Base-by-base conservation (phyloP, 2,113 vertebrate genomes). In the Psittacula cyanocephala region DNA sequence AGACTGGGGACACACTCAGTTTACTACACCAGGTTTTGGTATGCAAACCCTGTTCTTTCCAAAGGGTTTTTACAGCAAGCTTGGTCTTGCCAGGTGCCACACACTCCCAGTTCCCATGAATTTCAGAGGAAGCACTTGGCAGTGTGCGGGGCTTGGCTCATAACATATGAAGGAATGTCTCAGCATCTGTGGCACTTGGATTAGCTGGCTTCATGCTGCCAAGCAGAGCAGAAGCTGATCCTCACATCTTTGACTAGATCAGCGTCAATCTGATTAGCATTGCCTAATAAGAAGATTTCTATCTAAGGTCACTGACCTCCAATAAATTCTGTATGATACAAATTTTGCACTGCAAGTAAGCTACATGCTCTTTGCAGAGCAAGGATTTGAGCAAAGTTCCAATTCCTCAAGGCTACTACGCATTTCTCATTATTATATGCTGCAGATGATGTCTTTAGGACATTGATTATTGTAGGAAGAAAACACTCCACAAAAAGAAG, bases 91-190 rank as follows among this genome's bases (percentile, higher is more conserved):
- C 64, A 53, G 92, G 86, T 93, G 90, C 88, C 90, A 25, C 67
- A 28, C 71, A 4, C 43, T 59, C 88, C 31, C 31, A 0, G 52
- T 95, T 96, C 93, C 86, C 93, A 92, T 17, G 86, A 13, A 76
- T 88, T 93, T 81, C 59, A 60, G 85, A 78, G 85, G 79, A 68
- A 78, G 88, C 82, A 15, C 76, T 46, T 90, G 92, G 95, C 92
- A 95, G 68, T 9, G 5, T 8, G 62, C 49, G 11, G 86, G 46
- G 37, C 57, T 96, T 94, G 95, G 92, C 92, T 96, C 69, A 1
- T 22, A 31, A 17, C 13, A 0, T 1, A 6, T 3, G 52, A 79
- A 89, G 74, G 86, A 95, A 96, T 76, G 79, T 92, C 87, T 81
- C 92, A 27, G 86, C 83, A 79, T 91, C 93, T 69, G 47, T 91